Evolutionary conservation across 2,113 vertebrate genomes (phyloP), one percentile per base, ranked within the genome.

Genomic region (Myanophis thanlyinensis): DNA sequence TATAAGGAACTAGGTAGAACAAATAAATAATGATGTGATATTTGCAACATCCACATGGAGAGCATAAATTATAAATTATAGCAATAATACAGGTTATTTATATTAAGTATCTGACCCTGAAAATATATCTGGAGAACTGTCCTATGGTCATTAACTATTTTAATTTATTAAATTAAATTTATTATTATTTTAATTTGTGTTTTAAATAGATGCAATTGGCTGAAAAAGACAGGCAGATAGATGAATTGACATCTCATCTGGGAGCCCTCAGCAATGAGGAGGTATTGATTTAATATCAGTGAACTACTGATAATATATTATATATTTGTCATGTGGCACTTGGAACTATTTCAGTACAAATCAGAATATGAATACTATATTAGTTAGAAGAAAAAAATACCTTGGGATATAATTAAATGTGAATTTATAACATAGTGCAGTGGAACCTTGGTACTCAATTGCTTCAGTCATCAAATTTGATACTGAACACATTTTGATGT

Each of bases 191-290:
- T 67, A 93, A 93, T 88, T 91, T 96, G 3, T 96, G 52, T 93
- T 95, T 92, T 85, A 0, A 94, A 46, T 92, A 99, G 99, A 97
- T 98, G 97, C 99, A 99, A 91, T 97, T 99, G 94, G 98, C 98
- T 18, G 98, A 99, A 96, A 99, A 99, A 94, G 99, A 99, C 86
- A 98, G 98, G 84, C 98, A 98, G 96, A 98, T 99, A 97, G 98
- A 97, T 95, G 98, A 98, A 46, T 96, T 99, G 94, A 98, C 97
- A 95, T 98, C 98, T 88, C 98, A 97, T 93, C 94, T 99, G 89
- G 98, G 98, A 47, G 96, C 96, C 6, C 95, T 99, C 56, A 95
- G 96, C 84, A 98, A 96, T 95, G 98, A 98, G 93, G 99, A 99
- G 98, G 98, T 98, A 97, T 97, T 91, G 62, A 94, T 52, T 87